Evolutionary conservation across 2,113 vertebrate species (phyloP).

Genomic region (Cyanoramphus novaezelandiae): DNA sequence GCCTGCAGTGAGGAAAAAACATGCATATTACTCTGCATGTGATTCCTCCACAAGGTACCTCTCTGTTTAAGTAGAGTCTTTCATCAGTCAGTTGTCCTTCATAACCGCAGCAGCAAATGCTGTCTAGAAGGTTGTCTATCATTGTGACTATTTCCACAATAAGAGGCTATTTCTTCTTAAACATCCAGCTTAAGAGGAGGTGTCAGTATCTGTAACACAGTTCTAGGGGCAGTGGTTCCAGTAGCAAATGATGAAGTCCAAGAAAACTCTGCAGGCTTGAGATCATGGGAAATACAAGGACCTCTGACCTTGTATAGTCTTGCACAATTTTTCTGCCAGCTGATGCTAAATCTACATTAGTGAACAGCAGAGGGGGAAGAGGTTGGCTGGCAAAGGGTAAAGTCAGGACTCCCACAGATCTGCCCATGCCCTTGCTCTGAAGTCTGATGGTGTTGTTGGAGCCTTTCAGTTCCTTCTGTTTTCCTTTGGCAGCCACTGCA

Average conservation of each 20-base stretch:
- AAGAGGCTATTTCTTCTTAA: not conserved
- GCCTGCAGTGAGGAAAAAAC: not conserved
- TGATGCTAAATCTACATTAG: not conserved
- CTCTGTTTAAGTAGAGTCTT: not conserved
- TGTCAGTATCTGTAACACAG: not conserved
- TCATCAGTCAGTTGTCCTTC: not conserved
- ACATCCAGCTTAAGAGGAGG: not conserved
- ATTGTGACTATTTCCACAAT: not conserved
- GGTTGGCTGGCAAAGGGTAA: not conserved
- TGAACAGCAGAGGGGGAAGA: not conserved
- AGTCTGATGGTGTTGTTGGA: not conserved
- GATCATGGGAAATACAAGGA: not conserved
- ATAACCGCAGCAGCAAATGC: not conserved
- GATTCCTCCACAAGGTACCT: not conserved
- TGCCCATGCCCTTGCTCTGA: not conserved
- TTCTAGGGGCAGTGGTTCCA: not conserved
- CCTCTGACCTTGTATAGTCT: not conserved
- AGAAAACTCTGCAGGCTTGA: not conserved
- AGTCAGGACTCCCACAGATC: not conserved
- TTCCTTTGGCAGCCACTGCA: not conserved
- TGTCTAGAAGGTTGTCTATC: not conserved
- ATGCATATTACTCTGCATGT: not conserved
- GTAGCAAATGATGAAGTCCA: not conserved
- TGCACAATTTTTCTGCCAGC: not conserved
- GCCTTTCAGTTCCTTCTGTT: conserved; percentile 10